Evolutionary conservation across 2,797 vertebrate species (phyloP), one percentile per base, ranked within the genome.

Genomic region (Triplophysa yarkandensis): DNA sequence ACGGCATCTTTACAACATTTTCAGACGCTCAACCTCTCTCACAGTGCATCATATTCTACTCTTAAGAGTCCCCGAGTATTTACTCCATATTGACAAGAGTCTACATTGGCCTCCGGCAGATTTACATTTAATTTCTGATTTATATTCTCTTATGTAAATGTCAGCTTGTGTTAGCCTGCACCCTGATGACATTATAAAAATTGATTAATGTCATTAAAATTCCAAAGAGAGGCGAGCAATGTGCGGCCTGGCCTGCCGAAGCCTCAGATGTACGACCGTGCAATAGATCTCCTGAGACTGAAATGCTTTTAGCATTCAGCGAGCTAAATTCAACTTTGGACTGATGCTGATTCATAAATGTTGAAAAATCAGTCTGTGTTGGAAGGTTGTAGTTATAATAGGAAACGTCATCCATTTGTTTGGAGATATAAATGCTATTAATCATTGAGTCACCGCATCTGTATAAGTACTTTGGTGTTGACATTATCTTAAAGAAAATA

Each of bases 131-230:
- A 88, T 87, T 85, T 82, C 64, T 76, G 87, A 88, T 92, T 93
- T 91, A 91, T 91, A 90, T 88, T 88, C 87, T 84, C 81, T 88
- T 88, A 92, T 92, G 90, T 88, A 92, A 94, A 93, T 92, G 90
- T 89, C 89, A 92, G 83, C 88, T 80, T 78, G 81, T 82, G 87
- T 80, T 86, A 89, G 85, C 89, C 85, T 83, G 79, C 67, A 48
- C 76, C 75, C 80, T 61, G 77, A 84, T 91, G 90, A 86, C 90
- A 93, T 89, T 92, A 90, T 89, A 87, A 90, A 93, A 90, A 90
- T 89, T 87, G 85, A 90, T 89, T 91, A 85, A 82, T 68, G 84
- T 87, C 85, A 88, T 91, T 91, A 89, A 89, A 88, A 90, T 88
- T 82, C 84, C 82, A 89, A 32, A 48, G 64, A 69, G 39, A 13